Conservation (phyloP, 2,888 invertebrate genomes). For the Tetanocera ferruginea region DNA sequence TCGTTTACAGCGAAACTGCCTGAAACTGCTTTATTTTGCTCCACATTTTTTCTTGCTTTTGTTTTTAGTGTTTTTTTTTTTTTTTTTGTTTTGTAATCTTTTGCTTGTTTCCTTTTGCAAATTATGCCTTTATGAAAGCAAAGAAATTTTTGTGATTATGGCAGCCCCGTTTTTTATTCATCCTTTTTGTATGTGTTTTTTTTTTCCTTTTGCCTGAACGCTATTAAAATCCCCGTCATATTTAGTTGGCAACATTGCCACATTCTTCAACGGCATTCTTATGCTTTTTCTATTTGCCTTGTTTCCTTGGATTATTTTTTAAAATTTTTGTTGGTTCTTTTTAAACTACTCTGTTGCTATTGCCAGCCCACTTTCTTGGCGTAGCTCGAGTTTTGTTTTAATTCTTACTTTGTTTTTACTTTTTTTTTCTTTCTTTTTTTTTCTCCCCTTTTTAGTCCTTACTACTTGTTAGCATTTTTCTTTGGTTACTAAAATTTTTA, state of each 20-base stretch:
- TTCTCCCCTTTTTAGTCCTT: not conserved
- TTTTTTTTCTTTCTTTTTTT: not conserved
- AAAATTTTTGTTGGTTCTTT: too few species aligned
- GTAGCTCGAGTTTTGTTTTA: not conserved
- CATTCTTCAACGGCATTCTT: constrained; percentile 1
- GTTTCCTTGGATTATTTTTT: not conserved
- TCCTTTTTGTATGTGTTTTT: not conserved
- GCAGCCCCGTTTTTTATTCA: not conserved
- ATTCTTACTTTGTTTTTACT: not conserved
- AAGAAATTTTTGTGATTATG: constrained; percentile 14
- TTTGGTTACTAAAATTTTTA: not conserved
- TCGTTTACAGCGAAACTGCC: too few species aligned
- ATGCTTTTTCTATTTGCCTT: not conserved
- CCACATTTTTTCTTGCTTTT: not conserved
- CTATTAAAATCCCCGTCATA: not conserved
- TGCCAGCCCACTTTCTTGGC: too few species aligned
- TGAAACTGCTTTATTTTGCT: not conserved
- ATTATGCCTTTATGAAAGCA: not conserved
- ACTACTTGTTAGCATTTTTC: not conserved
- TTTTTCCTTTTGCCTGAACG: too few species aligned
- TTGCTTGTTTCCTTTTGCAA: not conserved
- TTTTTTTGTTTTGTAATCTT: not conserved
- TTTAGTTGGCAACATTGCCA: constrained; percentile 4
- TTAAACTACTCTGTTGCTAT: too few species aligned
- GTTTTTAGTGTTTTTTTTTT: not conserved